Percentiles rank a stretch among this genome's conserved stretches.
These are phyloP conservation scores for Drosophila setifemur DNA, from an alignment of 1,140 invertebrate genomes.

Conservation along the genomic window DNA sequence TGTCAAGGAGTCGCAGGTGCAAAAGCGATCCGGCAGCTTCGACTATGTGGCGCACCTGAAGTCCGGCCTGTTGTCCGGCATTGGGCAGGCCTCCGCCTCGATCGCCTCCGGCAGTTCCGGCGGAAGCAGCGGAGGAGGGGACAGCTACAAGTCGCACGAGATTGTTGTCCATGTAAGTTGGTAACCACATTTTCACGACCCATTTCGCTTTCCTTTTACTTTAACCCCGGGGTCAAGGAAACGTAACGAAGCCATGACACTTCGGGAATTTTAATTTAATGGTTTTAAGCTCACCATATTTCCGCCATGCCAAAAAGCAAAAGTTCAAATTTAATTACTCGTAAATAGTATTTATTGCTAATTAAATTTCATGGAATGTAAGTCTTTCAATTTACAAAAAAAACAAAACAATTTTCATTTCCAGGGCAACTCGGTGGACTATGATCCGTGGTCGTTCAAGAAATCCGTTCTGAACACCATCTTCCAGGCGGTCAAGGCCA, in stretches of 20 bases:
- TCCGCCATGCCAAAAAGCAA: too few relatives aligned
- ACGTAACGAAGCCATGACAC: too few relatives aligned
- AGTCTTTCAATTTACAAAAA: too few relatives aligned
- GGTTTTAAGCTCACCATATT: too few relatives aligned
- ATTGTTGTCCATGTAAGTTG: conserved; percentile 82
- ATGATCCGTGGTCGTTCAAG: conserved; percentile 90
- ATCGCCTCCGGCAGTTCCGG: conserved; percentile 84
- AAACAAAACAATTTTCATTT: too few relatives aligned
- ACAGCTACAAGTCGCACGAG: conserved; percentile 81
- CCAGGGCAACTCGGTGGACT: conserved; percentile 83
- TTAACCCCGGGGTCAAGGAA: not conserved
- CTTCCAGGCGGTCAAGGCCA: conserved; percentile 92
- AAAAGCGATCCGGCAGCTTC: conserved; percentile 82
- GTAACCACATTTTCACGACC: not conserved
- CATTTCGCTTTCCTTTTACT: not conserved
- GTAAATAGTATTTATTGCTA: not conserved
- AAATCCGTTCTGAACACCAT: conserved; percentile 91
- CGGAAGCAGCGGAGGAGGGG: conserved; percentile 83
- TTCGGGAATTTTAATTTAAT: too few relatives aligned
- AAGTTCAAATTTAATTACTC: not conserved
- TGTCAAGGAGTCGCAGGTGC: conserved; percentile 69
- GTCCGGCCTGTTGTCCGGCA: conserved; percentile 84
- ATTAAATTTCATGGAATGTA: not conserved
- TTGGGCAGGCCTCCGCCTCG: conserved; percentile 84
- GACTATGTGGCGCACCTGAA: conserved; percentile 83